These are phyloP conservation scores for Pandemis heparana DNA, from an alignment of 2,888 invertebrate genomes.

Conservation along the genomic window DNA sequence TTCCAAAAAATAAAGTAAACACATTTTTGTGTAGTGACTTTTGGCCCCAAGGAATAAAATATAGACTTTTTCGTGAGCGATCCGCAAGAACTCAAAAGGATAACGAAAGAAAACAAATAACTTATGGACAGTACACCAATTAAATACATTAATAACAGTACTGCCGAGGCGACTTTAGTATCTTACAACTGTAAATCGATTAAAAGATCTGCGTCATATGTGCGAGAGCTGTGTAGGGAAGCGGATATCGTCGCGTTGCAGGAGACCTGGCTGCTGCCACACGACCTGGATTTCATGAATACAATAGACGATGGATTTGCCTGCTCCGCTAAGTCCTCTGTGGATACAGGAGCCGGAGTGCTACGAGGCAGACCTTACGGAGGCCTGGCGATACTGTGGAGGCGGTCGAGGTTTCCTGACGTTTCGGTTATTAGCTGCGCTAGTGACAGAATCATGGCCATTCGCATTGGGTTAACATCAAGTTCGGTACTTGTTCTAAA, in stretches of 20 bases:
- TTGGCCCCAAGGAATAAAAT: constrained; percentile 17
- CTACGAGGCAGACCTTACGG: constrained; percentile 11
- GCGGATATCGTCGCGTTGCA: constrained; percentile 7
- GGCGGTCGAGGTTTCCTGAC: background rate
- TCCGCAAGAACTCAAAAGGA: background rate
- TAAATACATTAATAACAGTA: background rate
- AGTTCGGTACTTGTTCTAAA: background rate
- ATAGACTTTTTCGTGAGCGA: constrained; percentile 1
- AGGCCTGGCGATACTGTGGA: constrained; percentile 4
- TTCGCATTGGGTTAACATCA: background rate
- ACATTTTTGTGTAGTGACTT: constrained; percentile 11
- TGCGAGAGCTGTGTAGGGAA: background rate
- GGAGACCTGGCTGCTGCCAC: background rate
- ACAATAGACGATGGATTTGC: background rate
- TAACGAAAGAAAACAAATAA: background rate
- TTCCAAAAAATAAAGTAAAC: background rate
- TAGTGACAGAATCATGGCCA: background rate
- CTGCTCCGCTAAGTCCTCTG: background rate
- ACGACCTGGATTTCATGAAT: constrained; percentile 9
- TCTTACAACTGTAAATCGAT: constrained; percentile 18
- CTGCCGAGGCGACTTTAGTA: background rate
- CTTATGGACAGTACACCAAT: constrained; percentile 8
- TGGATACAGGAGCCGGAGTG: background rate
- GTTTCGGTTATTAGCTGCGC: background rate
- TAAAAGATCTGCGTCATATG: background rate